Base-by-base conservation (phyloP, 2,797 vertebrate genomes). In the Chelon auratus region DNA sequence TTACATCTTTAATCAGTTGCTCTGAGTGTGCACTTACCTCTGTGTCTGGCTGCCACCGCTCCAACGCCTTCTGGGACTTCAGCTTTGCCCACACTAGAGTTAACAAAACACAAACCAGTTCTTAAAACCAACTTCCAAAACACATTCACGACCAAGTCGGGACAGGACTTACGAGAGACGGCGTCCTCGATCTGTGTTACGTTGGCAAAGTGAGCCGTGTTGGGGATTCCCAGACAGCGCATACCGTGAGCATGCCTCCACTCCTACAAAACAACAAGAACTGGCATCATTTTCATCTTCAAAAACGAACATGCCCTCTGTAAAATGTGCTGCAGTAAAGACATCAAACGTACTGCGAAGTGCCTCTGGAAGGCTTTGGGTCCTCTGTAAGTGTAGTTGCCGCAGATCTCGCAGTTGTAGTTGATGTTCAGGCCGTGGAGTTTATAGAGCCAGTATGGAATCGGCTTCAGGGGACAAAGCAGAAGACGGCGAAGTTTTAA, bases 381-480 rank as follows among this genome's bases (percentile, higher is more conserved):
- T 40, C 97, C 98, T 52, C 97, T 90, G 94, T 99, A 99, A 0
- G 97, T 99, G 91, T 98, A 99, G 93, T 99, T 99, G 3, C 97
- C 97, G 80, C 97, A 99, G 48, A 99, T 99, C 93, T 99, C 97
- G 92, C 98, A 99, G 85, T 99, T 99, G 94, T 99, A 99, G 93
- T 99, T 99, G 93, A 99, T 99, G 88, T 99, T 99, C 47, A 99
- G 91, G 0, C 98, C 97, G 0, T 99, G 98, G 2, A 98, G 93
- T 78, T 99, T 99, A 42, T 99, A 99, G 3, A 99, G 74, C 97
- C 98, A 99, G 91, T 99, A 98, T 0, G 97, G 98, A 57, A 99
- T 99, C 0, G 98, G 97, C 97, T 99, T 78, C 2, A 90, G 73
- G 71, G 72, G 43, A 74, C 0, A 58, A 76, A 51, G 2, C 0